phyloP scores from a whole-genome alignment of 2,888 invertebrate species.

The Coleophora deauratella region DNA sequence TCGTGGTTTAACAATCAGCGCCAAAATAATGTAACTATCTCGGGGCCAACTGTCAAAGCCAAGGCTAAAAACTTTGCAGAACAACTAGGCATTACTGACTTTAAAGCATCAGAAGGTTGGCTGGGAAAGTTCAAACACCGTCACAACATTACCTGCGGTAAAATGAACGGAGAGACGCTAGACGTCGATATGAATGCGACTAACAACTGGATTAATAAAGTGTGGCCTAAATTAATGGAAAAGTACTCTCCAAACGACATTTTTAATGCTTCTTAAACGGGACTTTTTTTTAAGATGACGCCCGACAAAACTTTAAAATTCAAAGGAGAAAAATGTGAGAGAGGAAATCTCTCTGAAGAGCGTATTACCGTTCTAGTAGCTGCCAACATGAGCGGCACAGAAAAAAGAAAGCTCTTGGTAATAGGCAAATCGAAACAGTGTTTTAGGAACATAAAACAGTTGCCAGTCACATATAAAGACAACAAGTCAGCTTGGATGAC shows the following conservation, averaged over 20 bases:
- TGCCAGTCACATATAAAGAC: constrained; percentile 23
- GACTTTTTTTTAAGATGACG: constrained; percentile 24
- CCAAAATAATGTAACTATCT: constrained; percentile 23
- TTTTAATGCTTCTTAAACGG: constrained; percentile 26
- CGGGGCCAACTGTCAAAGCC: constrained; percentile 20
- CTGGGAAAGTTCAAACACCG: constrained; percentile 25
- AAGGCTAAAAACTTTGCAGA: constrained; percentile 21
- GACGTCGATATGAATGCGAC: constrained; percentile 19
- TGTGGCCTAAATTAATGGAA: constrained; percentile 19
- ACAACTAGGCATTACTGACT: constrained; percentile 19
- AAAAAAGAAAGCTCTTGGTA: constrained; percentile 29
- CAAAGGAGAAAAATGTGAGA: constrained; percentile 27
- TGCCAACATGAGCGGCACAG: constrained; percentile 29
- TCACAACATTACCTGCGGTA: constrained; percentile 18
- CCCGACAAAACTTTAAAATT: constrained; percentile 25
- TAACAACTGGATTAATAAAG: constrained; percentile 20
- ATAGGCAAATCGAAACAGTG: constrained; percentile 30
- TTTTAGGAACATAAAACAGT: constrained; percentile 27
- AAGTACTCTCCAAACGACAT: constrained; percentile 20
- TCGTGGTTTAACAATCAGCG: constrained; percentile 23
- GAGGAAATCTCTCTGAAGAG: constrained; percentile 26
- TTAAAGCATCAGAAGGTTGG: constrained; percentile 27
- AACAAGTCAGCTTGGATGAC: constrained; percentile 29
- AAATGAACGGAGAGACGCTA: constrained; percentile 18
- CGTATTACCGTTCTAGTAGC: constrained; percentile 29